Base-by-base conservation (phyloP, 2,888 invertebrate genomes). In the Horisme vitalbata region DNA sequence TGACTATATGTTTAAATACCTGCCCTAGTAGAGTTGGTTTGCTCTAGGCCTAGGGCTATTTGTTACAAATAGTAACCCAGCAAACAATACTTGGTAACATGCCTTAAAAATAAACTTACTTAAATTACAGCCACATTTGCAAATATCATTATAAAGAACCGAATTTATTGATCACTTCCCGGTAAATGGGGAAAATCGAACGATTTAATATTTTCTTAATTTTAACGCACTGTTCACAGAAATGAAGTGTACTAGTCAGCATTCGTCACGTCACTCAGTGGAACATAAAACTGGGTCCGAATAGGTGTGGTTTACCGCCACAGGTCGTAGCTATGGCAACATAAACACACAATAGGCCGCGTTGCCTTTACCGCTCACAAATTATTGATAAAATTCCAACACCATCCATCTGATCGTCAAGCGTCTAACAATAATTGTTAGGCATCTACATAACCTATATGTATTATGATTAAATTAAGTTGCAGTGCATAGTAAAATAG, bases 381-480 rank as follows among this genome's bases (percentile, higher is more conserved):
- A 65, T 78, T 87, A 87, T 87, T 83, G 87, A 87, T 67, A 76
- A 79, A 84, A 83, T 85, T 79, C 65, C 63, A 55, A 71, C 69
- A 65, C 60, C 58, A 57, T 62, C 52, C 24, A 41, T 54, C 34
- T 45, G 39, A 36, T 45, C 39, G 56, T 46, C 49, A 44, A 35
- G 38, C n/a, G 26, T 27, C 27, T 28, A 13, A 5, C 14, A 12
- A n/a, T 15, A 39, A n/a, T n/a, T 28, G 36, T 37, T n/a, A 18
- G 15, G 15, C 6, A 27, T 9, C 9, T 28, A 28, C 4, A 2
- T 37, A 37, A 3, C 8, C 11, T 27, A 20, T n/a, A 2, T 23
- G 8, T 7, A 1, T n/a, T 26, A 35, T 15, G 26, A 37, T 18
- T 28, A 11, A 20, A 12, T 28, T 27, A 27, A n/a, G n/a, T 30